phyloP scores from a whole-genome alignment of 2,797 vertebrate genomes.

The Trichosurus vulpecula region DNA sequence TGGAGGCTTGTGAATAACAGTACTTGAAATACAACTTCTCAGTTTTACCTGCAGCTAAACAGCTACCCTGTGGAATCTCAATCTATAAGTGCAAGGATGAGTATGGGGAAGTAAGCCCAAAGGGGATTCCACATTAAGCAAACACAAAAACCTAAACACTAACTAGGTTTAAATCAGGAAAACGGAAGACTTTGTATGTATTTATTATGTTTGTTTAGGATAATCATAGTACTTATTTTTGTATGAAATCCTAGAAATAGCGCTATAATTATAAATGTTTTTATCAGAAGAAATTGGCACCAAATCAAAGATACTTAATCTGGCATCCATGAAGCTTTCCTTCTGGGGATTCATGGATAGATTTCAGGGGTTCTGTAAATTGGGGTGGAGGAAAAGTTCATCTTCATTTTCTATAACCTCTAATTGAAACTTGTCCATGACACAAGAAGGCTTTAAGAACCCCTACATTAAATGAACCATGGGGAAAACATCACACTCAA shows the following conservation, averaged over 20 bases:
- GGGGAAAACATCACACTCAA: not conserved
- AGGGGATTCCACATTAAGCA: not conserved
- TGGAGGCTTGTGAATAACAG: not conserved
- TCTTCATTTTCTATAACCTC: not conserved
- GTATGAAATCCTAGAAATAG: not conserved
- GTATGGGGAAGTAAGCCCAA: not conserved
- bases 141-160: not conserved
- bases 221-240: not conserved
- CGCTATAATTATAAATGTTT: not conserved
- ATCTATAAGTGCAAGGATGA: not conserved
- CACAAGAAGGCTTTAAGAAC: not conserved
- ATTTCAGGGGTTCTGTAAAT: not conserved
- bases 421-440: not conserved
- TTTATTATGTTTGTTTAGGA: not conserved
- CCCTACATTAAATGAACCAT: not conserved
- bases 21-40: not conserved
- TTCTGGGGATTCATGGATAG: not conserved
- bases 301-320: not conserved
- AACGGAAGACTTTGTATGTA: not conserved
- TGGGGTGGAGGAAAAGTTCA: not conserved
- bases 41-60: not conserved
- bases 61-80: not conserved
- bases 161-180: not conserved
- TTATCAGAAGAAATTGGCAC: not conserved
- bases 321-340: not conserved